These are phyloP conservation scores for Halcyon malimbica DNA, from an alignment of 2,113 vertebrate species.

Conservation along the genomic window DNA sequence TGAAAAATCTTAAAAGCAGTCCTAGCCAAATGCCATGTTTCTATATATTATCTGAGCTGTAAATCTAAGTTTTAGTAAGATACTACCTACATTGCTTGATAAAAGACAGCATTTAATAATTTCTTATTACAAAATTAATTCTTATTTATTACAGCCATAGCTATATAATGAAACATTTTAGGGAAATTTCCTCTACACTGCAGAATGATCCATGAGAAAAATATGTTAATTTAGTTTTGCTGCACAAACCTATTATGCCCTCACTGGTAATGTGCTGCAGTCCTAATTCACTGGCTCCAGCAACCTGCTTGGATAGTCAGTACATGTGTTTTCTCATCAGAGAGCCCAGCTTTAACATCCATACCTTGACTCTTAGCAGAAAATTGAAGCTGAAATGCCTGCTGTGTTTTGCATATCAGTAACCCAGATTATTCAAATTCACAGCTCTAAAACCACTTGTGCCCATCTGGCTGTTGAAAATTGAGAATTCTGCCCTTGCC, in stretches of 20 bases:
- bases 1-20: constrained; percentile 60
- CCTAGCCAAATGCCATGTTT: constrained; percentile 59
- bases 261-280: not conserved
- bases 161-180: not conserved
- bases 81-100: not conserved
- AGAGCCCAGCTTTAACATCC: not conserved
- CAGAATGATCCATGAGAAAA: not conserved
- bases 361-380: not conserved
- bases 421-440: not conserved
- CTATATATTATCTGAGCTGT: constrained; percentile 40
- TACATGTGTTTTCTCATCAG: constrained; percentile 28
- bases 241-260: not conserved
- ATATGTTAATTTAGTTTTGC: not conserved
- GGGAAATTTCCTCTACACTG: not conserved
- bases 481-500: not conserved
- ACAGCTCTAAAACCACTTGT: not conserved
- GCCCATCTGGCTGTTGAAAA: not conserved
- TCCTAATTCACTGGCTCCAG: not conserved
- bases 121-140: not conserved
- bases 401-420: not conserved
- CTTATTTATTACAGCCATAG: not conserved
- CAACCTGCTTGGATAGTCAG: not conserved
- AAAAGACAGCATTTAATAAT: not conserved
- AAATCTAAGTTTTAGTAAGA: not conserved
- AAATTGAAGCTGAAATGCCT: constrained; percentile 6